Evolutionary conservation across 2,113 vertebrate genomes (phyloP).

Genomic region (Myodes glareolus): DNA sequence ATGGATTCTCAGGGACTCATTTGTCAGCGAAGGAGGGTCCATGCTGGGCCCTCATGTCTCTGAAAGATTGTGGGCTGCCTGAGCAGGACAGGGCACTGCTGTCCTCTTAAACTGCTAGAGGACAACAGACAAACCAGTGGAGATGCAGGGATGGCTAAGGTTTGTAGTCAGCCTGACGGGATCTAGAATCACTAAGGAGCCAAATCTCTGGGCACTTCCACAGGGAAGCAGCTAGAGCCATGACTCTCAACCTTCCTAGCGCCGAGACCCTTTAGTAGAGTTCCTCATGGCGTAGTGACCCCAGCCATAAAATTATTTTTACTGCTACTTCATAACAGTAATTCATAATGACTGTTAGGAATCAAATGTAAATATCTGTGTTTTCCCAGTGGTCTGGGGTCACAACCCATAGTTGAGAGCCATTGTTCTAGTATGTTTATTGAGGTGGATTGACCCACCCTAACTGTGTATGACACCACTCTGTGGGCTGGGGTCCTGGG

Average conservation of each 20-base stretch:
- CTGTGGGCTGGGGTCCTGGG: neutral
- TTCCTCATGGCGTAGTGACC: neutral
- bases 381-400: neutral
- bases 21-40: neutral
- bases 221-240: neutral
- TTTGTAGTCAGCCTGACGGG: neutral
- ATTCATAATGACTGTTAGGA: neutral
- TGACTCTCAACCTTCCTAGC: neutral
- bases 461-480: neutral
- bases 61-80: neutral
- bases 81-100: neutral
- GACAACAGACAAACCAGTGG: neutral
- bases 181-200: neutral
- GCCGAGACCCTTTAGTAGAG: neutral
- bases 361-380: neutral
- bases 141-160: neutral
- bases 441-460: neutral
- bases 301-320: neutral
- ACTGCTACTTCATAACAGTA: neutral
- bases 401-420: neutral
- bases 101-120: neutral
- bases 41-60: neutral
- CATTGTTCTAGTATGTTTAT: neutral
- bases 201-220: neutral
- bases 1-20: neutral